Base-by-base conservation (phyloP, 2,113 vertebrate species). In the Thryonomys swinderianus region DNA sequence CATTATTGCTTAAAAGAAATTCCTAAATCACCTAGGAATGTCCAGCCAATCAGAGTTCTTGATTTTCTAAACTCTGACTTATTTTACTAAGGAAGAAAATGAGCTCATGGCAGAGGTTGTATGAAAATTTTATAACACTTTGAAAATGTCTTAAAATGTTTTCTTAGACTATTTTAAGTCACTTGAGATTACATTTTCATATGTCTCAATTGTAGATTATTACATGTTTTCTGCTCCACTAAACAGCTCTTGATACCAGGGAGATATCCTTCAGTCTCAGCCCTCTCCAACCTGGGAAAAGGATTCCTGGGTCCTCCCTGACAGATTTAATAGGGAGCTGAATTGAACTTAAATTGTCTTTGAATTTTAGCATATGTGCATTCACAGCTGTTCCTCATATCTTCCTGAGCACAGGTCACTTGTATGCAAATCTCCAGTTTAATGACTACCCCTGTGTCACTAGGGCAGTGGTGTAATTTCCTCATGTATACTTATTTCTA, bases 1-100 rank as follows among this genome's bases (percentile, higher is more conserved):
- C 81, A 71, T 81, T 85, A 88, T 40, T 96, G 81, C 45, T 85
- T 85, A 64, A 71, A 32, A 69, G 45, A 85, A 30, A 85, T 17
- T 87, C 11, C 27, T 84, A 91, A 82, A 81, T 94, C 73, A 95
- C 25, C 18, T 14, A 73, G 53, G 61, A 85, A 40, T 48, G 25
- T 64, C 11, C 2, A 20, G 45, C 45, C 27, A 20, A 62, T 96
- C n/a, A 87, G 18, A 79, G 81, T 74, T 37, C 18, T 61, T 86
- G 17, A 40, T 57, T 67, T 69, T 62, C 53, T 59, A 10, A 53
- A 57, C 57, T 91, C 42, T 34, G 45, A 61, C 66, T 94, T 45
- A 78, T 93, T 80, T 82, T 14, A 40, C n/a, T 20, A 17, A 34
- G 40, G 12, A 84, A 57, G 76, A 67, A 81, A 83, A 25, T 32